These are phyloP conservation scores for Lepidocolaptes lacrymiger DNA, from an alignment of 2,797 vertebrate genomes.

Conservation along the genomic window DNA sequence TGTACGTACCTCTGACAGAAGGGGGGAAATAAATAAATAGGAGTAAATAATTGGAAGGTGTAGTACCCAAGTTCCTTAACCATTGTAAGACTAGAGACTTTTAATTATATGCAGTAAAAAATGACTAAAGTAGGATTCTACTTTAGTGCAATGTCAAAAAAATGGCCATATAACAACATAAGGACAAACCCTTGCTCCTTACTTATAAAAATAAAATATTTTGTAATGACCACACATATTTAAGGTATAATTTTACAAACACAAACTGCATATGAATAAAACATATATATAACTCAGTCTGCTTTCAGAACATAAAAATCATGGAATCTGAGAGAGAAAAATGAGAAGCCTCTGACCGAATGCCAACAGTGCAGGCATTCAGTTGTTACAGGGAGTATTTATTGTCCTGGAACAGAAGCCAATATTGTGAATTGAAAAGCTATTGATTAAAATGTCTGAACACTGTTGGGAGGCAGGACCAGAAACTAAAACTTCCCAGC, in stretches of 20 bases:
- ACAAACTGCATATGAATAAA: background rate
- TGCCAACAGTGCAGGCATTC: background rate
- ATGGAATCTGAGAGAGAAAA: background rate
- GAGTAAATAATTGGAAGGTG: background rate
- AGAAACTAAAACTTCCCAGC: slow-evolving; percentile 21
- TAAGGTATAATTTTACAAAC: background rate
- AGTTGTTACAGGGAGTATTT: slow-evolving; percentile 16
- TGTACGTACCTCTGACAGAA: background rate
- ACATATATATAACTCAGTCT: background rate
- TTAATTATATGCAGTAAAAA: background rate
- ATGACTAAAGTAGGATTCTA: background rate
- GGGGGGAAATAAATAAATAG: background rate
- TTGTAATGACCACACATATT: background rate
- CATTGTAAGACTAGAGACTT: background rate
- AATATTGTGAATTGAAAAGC: slow-evolving; percentile 39
- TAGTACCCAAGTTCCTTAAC: background rate
- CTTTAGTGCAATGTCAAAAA: background rate
- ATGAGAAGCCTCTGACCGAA: background rate
- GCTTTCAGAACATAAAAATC: background rate
- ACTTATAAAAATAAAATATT: background rate
- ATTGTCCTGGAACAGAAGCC: slow-evolving; percentile 3
- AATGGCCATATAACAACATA: background rate
- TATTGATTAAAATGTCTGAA: slow-evolving; percentile 3
- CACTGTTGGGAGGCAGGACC: background rate
- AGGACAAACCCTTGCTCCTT: background rate